Conservation (phyloP, 2,113 vertebrate species). For the Xenopus tropicalis region DNA sequence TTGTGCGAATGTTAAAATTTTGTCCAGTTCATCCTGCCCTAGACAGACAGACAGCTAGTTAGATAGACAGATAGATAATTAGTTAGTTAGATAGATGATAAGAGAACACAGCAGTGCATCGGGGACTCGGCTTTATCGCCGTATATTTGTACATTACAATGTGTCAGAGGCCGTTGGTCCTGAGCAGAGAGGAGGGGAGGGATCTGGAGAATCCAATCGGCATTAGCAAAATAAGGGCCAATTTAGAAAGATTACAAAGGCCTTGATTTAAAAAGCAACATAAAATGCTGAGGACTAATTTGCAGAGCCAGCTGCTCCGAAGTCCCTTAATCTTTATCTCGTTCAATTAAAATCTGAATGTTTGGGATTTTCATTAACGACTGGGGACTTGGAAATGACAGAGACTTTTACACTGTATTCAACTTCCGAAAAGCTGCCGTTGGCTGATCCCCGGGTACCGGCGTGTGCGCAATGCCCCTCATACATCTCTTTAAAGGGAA, state of each 20-base stretch:
- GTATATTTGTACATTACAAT: too few species aligned
- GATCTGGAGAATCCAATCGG: conserved; percentile 62
- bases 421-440: conserved; percentile 40
- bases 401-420: conserved; percentile 52
- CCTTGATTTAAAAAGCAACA: conserved; percentile 68
- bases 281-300: conserved; percentile 69
- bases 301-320: conserved; percentile 70
- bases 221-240: conserved; percentile 73
- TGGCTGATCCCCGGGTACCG: conserved; percentile 44
- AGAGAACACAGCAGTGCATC: too few species aligned
- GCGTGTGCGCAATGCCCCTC: too few species aligned
- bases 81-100: too few species aligned
- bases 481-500: too few species aligned
- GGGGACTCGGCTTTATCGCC: too few species aligned
- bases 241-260: conserved; percentile 75
- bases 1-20: too few species aligned
- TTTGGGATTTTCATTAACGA: conserved; percentile 78
- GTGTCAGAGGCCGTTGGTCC: too few species aligned
- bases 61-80: too few species aligned
- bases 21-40: too few species aligned
- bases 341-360: conserved; percentile 81
- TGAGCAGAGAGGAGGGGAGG: too few species aligned
- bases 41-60: too few species aligned
- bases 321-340: conserved; percentile 80
- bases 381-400: conserved; percentile 67